A percentile compares a stretch with the other conserved stretches of the same genome.
phyloP scores from a whole-genome alignment of 1,140 invertebrate genomes.

The Drosophila bifasciata region DNA sequence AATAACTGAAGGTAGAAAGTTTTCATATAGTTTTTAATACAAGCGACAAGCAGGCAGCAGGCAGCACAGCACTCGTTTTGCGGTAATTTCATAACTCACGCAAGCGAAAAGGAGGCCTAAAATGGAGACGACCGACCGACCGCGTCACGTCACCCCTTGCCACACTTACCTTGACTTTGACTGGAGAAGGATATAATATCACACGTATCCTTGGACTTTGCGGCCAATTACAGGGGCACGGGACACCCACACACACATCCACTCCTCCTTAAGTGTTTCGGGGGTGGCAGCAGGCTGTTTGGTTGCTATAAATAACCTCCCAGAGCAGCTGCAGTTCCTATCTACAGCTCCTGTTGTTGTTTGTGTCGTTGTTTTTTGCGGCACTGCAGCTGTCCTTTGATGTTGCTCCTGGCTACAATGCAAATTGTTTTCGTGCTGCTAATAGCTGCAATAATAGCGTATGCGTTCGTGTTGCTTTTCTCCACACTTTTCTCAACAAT shows the following conservation, averaged over 20 bases:
- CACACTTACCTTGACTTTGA: slow-evolving; percentile 60
- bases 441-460: slow-evolving; percentile 5
- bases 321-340: slow-evolving; percentile 40
- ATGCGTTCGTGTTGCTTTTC: not conserved
- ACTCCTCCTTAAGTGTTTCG: slow-evolving; percentile 7
- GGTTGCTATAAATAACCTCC: slow-evolving; percentile 54
- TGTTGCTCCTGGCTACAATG: slow-evolving; percentile 35
- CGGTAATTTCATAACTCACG: slow-evolving; percentile 65
- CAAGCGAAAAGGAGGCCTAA: slow-evolving; percentile 44
- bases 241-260: slow-evolving; percentile 28
- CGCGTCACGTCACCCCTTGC: slow-evolving; percentile 30
- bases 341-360: too few species aligned
- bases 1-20: slow-evolving; percentile 10
- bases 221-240: not conserved
- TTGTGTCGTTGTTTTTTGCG: slow-evolving; percentile 1
- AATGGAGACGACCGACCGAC: slow-evolving; percentile 27
- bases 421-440: slow-evolving; percentile 21
- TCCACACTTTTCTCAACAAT: not conserved
- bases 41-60: too few species aligned
- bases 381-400: slow-evolving; percentile 26
- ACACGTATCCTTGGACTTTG: slow-evolving; percentile 60
- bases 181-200: slow-evolving; percentile 14
- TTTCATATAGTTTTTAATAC: slow-evolving; percentile 22
- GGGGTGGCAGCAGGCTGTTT: slow-evolving; percentile 39
- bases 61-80: too few species aligned